phyloP scores from a whole-genome alignment of 2,888 invertebrate genomes.

The Anaspis maculata region DNA sequence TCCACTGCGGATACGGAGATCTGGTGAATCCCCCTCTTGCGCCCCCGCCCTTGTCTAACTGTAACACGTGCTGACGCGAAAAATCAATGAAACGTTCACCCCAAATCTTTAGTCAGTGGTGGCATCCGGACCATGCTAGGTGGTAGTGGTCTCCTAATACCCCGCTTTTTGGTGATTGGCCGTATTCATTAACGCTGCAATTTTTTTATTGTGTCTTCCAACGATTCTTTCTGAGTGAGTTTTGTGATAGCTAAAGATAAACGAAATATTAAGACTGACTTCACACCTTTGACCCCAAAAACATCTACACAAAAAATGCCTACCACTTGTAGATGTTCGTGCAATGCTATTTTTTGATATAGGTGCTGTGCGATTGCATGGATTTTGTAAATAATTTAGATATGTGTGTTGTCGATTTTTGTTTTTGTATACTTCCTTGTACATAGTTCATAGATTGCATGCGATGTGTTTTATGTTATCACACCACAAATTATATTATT shows the following conservation, averaged over 20 bases:
- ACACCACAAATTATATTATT: background rate
- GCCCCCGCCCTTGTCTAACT: no score
- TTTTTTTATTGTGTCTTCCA: constrained; percentile 14
- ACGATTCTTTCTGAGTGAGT: constrained; percentile 17
- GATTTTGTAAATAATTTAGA: no score
- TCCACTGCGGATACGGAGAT: constrained; percentile 63
- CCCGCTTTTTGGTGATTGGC: constrained; percentile 34
- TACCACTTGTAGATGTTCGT: background rate
- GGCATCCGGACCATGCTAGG: constrained; percentile 22
- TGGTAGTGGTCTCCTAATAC: constrained; percentile 28
- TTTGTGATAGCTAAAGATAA: constrained; percentile 23
- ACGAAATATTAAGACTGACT: constrained; percentile 24
- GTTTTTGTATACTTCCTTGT: no score
- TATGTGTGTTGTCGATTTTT: background rate
- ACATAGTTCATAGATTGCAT: background rate
- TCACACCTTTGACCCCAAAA: no score
- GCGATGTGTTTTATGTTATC: background rate
- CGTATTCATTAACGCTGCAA: constrained; percentile 32
- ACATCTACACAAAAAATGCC: background rate
- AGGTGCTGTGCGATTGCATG: no score
- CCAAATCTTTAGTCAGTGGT: constrained; percentile 11
- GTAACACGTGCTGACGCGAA: constrained; percentile 11
- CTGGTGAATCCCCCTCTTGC: constrained; percentile 63
- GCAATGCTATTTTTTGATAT: background rate
- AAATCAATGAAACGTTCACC: constrained; percentile 31